Base-by-base conservation (phyloP, 2,888 invertebrate genomes). In the Drosophila melanocephala region DNA sequence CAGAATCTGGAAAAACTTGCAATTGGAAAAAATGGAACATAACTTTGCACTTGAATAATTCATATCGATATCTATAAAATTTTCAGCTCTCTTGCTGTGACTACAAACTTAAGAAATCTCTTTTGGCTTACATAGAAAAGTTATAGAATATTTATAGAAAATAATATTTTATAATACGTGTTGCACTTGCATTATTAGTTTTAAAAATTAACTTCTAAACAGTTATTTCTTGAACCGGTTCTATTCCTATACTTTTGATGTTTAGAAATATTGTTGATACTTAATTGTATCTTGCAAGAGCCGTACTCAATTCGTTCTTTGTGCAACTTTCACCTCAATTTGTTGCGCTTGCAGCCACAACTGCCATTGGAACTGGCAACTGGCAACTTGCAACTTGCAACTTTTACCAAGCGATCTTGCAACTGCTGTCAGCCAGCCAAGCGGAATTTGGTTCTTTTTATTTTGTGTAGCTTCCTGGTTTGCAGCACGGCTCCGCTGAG, bases 381-480 rank as follows among this genome's bases (percentile, higher is more conserved):
- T 30, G 9, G 60, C 47, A 47, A 44, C 50, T 57, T n/a, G 14
- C 33, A 33, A 53, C 35, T 32, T n/a, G 55, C 37, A 22, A 39
- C 47, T 39, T 35, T 37, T n/a, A 14, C 33, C 57, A 33, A 77
- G 30, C 59, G 37, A 39, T 37, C 47, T 58, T 39, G 55, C 66
- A 70, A 56, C 83, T 63, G 62, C 44, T 60, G 62, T 57, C 32
- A 32, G 44, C 26, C 50, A 47, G 26, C 26, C 50, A 51, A 30
- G 28, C 19, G 37, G 42, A 59, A 53, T 50, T 58, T 56, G 35
- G 60, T 42, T 68, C 55, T 58, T 67, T 69, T n/a, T 55, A 66
- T 39, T 59, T 58, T 58, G 63, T n/a, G 52, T 72, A 33, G 58
- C 74, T 90, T 88, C 87, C 89, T 90, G 90, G 86, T 76, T 81